Evolutionary conservation across 2,888 invertebrate species (phyloP).

Genomic region (Drosophila seclusa): DNA sequence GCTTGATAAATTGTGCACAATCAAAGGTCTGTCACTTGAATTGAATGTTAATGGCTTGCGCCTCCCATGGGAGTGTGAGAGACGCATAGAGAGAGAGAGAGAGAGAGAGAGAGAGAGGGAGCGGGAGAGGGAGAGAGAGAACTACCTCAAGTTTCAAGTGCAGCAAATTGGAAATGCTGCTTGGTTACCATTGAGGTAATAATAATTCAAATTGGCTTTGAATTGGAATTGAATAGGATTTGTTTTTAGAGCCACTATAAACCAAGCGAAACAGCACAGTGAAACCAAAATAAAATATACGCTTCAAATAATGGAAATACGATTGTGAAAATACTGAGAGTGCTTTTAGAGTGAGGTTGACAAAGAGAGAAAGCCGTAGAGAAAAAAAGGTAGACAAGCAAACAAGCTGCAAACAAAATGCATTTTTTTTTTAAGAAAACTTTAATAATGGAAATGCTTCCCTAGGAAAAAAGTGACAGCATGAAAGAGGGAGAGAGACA

Average conservation of each 20-base stretch:
- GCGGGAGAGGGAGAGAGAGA: neutral
- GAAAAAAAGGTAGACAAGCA: neutral
- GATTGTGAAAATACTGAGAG: conserved; percentile 13
- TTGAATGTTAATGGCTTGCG: conserved; percentile 57
- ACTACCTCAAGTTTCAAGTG: conserved; percentile 31
- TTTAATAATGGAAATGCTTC: neutral
- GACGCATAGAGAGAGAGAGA: no score
- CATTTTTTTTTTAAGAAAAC: neutral
- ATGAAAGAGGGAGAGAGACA: neutral
- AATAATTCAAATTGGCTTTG: conserved; percentile 42
- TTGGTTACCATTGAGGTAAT: conserved; percentile 33
- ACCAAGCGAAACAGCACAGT: conserved; percentile 25
- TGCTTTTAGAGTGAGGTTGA: neutral
- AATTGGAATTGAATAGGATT: conserved; percentile 34
- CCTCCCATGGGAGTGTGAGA: neutral
- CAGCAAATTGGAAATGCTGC: conserved; percentile 24
- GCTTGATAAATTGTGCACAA: conserved; percentile 56
- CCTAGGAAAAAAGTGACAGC: neutral
- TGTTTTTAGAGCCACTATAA: conserved; percentile 27
- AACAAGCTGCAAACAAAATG: neutral
- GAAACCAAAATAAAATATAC: conserved; percentile 3
- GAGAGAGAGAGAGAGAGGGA: neutral
- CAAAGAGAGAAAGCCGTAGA: neutral
- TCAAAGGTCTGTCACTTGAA: conserved; percentile 46
- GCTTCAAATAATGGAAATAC: neutral